phyloP scores from a whole-genome alignment of 2,113 vertebrate species.

The Prunella fulvescens region DNA sequence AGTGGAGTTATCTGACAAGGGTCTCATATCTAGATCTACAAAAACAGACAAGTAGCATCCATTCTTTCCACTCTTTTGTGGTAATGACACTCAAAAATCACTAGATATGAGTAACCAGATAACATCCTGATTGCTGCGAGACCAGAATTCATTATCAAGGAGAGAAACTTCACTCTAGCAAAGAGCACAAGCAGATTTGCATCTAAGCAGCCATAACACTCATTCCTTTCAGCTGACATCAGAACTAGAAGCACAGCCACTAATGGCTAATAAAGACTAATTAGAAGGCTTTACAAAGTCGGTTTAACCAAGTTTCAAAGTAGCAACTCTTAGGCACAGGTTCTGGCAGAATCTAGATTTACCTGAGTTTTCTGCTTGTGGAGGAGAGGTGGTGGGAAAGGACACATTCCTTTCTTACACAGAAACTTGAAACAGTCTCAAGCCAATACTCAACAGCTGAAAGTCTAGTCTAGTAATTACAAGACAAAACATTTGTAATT shows the following conservation, averaged over 20 bases:
- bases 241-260: neutral
- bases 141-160: neutral
- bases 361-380: constrained; percentile 45
- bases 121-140: neutral
- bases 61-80: neutral
- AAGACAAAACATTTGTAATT: neutral
- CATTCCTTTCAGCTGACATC: neutral
- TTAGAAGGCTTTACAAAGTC: neutral
- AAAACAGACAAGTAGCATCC: neutral
- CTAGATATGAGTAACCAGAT: neutral
- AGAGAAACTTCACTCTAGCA: neutral
- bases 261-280: neutral
- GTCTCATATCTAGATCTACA: neutral
- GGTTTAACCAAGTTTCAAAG: neutral
- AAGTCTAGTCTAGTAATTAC: neutral
- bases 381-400: neutral
- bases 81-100: neutral
- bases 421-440: constrained; percentile 45
- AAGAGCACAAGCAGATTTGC: neutral
- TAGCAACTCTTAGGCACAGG: neutral
- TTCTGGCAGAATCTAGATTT: neutral
- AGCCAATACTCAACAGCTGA: constrained; percentile 2
- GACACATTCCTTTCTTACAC: neutral
- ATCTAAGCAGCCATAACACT: neutral
- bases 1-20: neutral